Evolutionary conservation across 2,797 vertebrate species (phyloP).

Genomic region (Chelmon rostratus): DNA sequence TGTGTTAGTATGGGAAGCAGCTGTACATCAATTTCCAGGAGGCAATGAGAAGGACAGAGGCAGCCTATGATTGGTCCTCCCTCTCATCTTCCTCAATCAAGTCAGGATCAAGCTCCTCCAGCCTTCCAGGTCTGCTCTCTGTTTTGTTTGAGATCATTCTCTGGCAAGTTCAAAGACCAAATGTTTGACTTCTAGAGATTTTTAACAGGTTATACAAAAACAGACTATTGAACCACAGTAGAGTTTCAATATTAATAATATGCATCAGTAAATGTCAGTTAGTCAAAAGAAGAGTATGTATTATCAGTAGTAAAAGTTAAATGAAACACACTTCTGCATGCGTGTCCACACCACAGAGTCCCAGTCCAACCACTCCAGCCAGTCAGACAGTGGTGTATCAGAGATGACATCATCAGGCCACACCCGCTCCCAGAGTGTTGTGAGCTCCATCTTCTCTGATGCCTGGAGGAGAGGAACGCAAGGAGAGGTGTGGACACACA

Average conservation of each 20-base stretch:
- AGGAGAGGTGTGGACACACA: conserved; percentile 84
- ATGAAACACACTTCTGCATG: background rate
- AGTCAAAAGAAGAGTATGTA: background rate
- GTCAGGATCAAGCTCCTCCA: conserved; percentile 97
- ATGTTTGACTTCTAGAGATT: background rate
- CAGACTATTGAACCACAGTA: background rate
- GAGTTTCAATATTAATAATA: background rate
- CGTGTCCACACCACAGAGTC: conserved; percentile 76
- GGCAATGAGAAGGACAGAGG: conserved; percentile 94
- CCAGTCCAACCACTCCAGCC: conserved; percentile 97
- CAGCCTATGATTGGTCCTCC: conserved; percentile 96
- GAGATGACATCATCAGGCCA: conserved; percentile 93
- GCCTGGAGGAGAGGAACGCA: conserved; percentile 98
- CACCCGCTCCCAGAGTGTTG: conserved; percentile 93
- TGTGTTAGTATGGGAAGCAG: conserved; percentile 94
- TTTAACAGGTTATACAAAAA: background rate
- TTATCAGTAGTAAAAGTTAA: background rate
- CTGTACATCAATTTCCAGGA: conserved; percentile 97
- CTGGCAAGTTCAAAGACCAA: background rate
- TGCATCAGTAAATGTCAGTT: background rate
- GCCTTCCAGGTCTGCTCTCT: conserved; percentile 92
- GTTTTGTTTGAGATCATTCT: background rate
- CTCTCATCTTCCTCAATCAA: conserved; percentile 97
- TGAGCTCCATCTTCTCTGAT: conserved; percentile 98
- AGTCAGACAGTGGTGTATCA: conserved; percentile 97